Percentiles rank a stretch among this genome's conserved stretches.
phyloP scores from a whole-genome alignment of 2,888 invertebrate genomes.

The Gnatocerus cornutus region DNA sequence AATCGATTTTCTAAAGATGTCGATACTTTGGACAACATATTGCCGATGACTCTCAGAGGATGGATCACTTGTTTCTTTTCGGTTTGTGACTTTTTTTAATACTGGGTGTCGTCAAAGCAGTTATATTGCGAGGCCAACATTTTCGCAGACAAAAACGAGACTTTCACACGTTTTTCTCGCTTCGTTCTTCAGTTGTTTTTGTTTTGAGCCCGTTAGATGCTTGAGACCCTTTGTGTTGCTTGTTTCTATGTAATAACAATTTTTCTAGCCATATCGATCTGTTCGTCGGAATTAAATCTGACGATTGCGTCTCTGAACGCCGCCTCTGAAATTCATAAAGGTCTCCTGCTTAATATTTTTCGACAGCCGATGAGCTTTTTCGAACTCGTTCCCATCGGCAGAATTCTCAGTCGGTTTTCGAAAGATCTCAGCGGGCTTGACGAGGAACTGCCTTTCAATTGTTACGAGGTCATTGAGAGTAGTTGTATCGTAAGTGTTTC shows the following conservation, averaged over 20 bases:
- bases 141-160: constrained; percentile 23
- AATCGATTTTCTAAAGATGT: constrained; percentile 86
- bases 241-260: constrained; percentile 7
- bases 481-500: constrained; percentile 67
- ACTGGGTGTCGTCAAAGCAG: constrained; percentile 51
- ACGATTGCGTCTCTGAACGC: constrained; percentile 77
- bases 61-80: constrained; percentile 80
- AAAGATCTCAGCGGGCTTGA: constrained; percentile 80
- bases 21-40: constrained; percentile 81
- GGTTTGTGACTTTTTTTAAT: constrained; percentile 63
- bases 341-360: constrained; percentile 74
- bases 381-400: constrained; percentile 80
- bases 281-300: constrained; percentile 73
- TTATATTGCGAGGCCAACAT: constrained; percentile 53
- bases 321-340: constrained; percentile 75
- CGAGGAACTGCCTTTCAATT: constrained; percentile 74
- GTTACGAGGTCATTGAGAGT: constrained; percentile 70
- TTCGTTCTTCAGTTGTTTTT: constrained; percentile 20
- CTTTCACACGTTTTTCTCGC: constrained; percentile 23
- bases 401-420: constrained; percentile 80
- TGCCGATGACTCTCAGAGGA: constrained; percentile 82
- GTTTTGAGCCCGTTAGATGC: constrained; percentile 26
- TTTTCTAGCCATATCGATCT: constrained; percentile 72
- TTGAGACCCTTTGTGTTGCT: constrained; percentile 24
- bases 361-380: constrained; percentile 81